Conservation (phyloP, 2,797 vertebrate genomes). For the Knipowitschia caucasica region DNA sequence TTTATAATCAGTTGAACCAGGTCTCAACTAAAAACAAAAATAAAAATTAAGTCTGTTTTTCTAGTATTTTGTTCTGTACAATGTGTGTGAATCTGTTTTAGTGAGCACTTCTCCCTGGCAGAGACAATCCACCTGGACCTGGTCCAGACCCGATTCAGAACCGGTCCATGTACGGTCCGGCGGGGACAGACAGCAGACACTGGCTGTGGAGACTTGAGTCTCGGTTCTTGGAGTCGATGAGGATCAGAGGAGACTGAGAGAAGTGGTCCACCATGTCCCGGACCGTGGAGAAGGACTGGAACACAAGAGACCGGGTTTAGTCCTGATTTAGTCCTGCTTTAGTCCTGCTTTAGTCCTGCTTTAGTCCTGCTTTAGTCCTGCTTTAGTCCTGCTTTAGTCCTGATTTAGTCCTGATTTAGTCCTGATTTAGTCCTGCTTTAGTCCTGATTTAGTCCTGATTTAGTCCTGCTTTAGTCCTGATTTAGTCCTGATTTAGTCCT, state of each 20-base stretch:
- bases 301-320: neutral
- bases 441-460: constrained; percentile 67
- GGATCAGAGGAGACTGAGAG: constrained; percentile 82
- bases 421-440: neutral
- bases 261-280: constrained; percentile 84
- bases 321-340: too few species aligned
- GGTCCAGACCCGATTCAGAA: neutral
- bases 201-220: constrained; percentile 82
- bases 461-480: constrained; percentile 60
- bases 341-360: constrained; percentile 71
- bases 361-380: neutral
- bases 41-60: too few species aligned
- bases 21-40: too few species aligned
- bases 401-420: constrained; percentile 81
- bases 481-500: constrained; percentile 80
- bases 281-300: constrained; percentile 84
- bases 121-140: neutral
- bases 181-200: constrained; percentile 81
- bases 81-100: too few species aligned
- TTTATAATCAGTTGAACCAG: neutral
- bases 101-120: too few species aligned
- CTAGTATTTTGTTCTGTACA: too few species aligned
- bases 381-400: constrained; percentile 74
- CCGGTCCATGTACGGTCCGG: constrained; percentile 52
- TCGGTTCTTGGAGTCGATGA: constrained; percentile 92